Evolutionary conservation across 64 coral and sea anemone species (phyloP), one percentile per base, ranked within the genome.

Genomic region (Catalaphyllia jardinei): DNA sequence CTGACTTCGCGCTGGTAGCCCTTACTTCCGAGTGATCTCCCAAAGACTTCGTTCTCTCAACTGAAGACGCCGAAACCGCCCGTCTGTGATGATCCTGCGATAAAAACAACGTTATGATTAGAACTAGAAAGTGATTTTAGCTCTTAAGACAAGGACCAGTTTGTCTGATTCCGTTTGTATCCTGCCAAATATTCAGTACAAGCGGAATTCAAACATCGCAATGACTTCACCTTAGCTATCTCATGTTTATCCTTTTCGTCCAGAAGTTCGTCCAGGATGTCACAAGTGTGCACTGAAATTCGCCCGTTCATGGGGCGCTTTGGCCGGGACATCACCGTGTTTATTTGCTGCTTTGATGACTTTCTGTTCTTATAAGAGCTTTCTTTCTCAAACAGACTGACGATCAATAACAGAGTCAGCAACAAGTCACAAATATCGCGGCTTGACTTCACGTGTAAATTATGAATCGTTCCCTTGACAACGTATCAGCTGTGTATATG

Each of bases 261-360:
- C 42, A 95, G 52, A 52, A 99, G 86, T 73, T 99, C 91, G 74
- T 95, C 88, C 33, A 99, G 82, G 49, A 93, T 77, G 64, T 95
- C 91, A 12, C 86, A 92, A 51, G 97, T 95, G 19, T 99, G 97
- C 52, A 99, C 94, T 7, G 90, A 95, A 72, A 99, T 95, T 76
- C 97, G 72, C n/a, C 91, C 91, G 78, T 91, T 97, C 39, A 54
- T 52, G 22, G 76, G 71, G 83, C 84, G 49, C 29, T 83, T 86
- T 83, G 82, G 67, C 69, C 92, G 83, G 31, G 91, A 86, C 91
- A 97, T 97, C 71, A 29, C 27, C 18, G 74, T 50, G 73, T 4
- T 86, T 61, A 52, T 60, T 89, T 35, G 30, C 54, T 83, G 79
- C 71, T 59, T 52, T 73, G 28, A 31, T 89, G 60, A 82, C 72